Conservation (phyloP, 2,113 vertebrate genomes). For the Planiliza haematocheilus region DNA sequence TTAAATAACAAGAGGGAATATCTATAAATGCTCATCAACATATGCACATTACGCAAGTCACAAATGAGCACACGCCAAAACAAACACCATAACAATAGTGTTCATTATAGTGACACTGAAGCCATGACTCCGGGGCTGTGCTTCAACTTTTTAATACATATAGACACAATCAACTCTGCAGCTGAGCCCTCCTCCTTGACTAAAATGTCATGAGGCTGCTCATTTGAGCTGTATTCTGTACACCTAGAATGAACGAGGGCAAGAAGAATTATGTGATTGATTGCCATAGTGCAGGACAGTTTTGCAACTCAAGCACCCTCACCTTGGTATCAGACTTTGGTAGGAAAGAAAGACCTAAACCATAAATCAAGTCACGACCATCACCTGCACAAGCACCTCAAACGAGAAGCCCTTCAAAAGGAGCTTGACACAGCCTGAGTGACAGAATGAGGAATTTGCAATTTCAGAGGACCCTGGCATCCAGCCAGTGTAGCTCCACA, state of each 20-base stretch:
- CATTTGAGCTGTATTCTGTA: constrained; percentile 23
- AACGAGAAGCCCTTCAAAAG: constrained; percentile 38
- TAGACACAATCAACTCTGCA: constrained; percentile 8
- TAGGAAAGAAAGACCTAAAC: constrained; percentile 21
- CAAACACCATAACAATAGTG: background rate
- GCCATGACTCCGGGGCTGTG: constrained; percentile 9
- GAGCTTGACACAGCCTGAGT: constrained; percentile 34
- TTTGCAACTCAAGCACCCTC: constrained; percentile 36
- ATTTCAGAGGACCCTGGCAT: constrained; percentile 58
- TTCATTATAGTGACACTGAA: background rate
- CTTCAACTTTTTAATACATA: background rate
- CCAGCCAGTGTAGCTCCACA: constrained; percentile 16
- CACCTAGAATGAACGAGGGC: background rate
- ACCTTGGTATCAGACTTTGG: constrained; percentile 40
- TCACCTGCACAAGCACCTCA: constrained; percentile 29
- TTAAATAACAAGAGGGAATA: constrained; percentile 4
- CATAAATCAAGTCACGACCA: constrained; percentile 53
- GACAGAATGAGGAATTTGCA: constrained; percentile 55
- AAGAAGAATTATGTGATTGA: constrained; percentile 26
- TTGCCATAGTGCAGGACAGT: constrained; percentile 8
- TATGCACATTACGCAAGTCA: constrained; percentile 1
- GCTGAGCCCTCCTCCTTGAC: constrained; percentile 11
- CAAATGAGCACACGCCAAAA: constrained; percentile 4
- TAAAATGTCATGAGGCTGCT: background rate
- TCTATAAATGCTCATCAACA: constrained; percentile 22